Evolutionary conservation across 2,113 vertebrate genomes (phyloP), one percentile per base, ranked within the genome.

Genomic region (Gallinago jamesoni): DNA sequence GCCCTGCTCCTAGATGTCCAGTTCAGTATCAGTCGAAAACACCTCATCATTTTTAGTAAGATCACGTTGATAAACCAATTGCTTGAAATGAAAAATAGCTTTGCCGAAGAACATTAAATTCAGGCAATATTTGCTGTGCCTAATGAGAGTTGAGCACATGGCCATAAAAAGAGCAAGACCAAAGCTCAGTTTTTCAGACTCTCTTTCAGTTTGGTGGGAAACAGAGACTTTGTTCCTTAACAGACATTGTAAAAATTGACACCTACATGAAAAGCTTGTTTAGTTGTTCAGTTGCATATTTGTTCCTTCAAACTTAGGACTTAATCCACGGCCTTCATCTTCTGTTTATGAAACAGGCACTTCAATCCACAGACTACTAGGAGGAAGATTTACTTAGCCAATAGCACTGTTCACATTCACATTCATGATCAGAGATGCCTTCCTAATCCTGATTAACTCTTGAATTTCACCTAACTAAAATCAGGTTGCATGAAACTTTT

Each of bases 31-130:
- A 53, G 48, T 62, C 68, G 48, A 89, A 94, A 96, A 87, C 33
- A 78, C 27, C 52, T 84, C 48, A 73, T 80, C 37, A 48, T 68
- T 92, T 92, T 84, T 75, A 93, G 64, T 62, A 80, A 92, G 25
- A 21, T 84, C 69, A 92, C 1, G 0, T 4, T 69, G 62, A 93
- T 93, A 87, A 92, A 66, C 45, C 39, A 81, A 48, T 57, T 76
- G 48, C 86, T 90, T 79, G 56, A 86, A 87, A 88, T 70, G 67
- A 96, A 87, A 94, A 94, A 95, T 64, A 88, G 41, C 81, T 95
- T 96, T 89, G 68, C 60, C 93, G 90, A 74, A 77, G 37, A 78
- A 75, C 74, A 86, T 89, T 89, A 81, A 74, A 84, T 96, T 88
- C 79, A 78, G 60, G 66, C 21, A 74, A 31, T 68, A 64, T 87